A percentile compares a stretch with the other conserved stretches of the same genome.
Conservation (phyloP, 2,113 vertebrate genomes). For the Psephotus haematonotus region DNA sequence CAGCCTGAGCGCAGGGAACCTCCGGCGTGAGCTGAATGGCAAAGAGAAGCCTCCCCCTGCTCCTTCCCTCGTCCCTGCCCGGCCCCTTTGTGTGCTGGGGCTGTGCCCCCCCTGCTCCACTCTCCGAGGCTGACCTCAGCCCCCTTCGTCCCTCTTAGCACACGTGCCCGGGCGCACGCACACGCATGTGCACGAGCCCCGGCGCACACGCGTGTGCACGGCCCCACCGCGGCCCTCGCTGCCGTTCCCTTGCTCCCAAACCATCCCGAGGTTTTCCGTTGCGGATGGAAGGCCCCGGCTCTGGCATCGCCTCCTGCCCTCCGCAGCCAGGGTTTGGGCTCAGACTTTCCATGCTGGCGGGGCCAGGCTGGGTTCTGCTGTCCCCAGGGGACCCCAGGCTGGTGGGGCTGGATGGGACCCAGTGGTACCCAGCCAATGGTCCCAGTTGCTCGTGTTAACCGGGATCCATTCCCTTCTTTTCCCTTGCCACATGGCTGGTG, state of each 20-base stretch:
- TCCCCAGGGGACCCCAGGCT: not conserved
- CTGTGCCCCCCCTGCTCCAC: not conserved
- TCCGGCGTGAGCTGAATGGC: conserved; percentile 54
- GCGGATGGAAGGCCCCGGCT: rapidly evolving
- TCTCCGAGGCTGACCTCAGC: not conserved
- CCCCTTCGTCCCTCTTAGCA: not conserved
- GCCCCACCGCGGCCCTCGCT: rapidly evolving
- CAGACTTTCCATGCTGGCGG: rapidly evolving
- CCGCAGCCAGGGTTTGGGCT: rapidly evolving
- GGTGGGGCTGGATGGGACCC: not conserved
- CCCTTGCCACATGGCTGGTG: rapidly evolving
- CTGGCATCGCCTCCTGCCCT: not conserved
- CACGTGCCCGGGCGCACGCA: not conserved
- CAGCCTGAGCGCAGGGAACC: not conserved
- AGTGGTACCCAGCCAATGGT: not conserved
- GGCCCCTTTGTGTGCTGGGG: not conserved
- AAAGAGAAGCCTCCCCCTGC: not conserved
- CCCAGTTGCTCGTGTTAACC: not conserved
- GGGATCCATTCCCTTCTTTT: not conserved
- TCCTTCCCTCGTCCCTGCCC: not conserved
- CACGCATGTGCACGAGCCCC: not conserved
- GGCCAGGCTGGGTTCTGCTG: not conserved
- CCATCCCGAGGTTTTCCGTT: not conserved
- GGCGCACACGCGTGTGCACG: rapidly evolving
- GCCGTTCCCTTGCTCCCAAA: not conserved